phyloP scores from a whole-genome alignment of 2,888 invertebrate species.

The Catonia carolina region DNA sequence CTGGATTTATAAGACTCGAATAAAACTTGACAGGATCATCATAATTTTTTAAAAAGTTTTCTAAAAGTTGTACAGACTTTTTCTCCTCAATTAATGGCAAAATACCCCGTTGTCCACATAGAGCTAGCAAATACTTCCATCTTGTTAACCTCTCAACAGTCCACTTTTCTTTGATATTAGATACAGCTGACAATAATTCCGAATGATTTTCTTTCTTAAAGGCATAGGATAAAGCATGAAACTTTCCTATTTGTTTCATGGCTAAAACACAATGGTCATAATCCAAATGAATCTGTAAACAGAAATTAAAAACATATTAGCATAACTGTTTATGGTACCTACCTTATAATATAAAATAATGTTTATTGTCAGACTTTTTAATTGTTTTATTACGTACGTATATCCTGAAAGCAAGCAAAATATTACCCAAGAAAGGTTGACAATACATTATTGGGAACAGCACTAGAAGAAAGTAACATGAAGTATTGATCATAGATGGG shows the following conservation, averaged over 20 bases:
- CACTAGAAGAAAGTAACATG: no score
- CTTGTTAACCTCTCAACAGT: neutral
- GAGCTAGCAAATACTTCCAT: neutral
- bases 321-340: no score
- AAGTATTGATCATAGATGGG: no score
- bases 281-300: conserved; percentile 30
- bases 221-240: conserved; percentile 39
- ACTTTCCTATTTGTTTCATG: conserved; percentile 34
- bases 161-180: conserved; percentile 4
- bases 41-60: conserved; percentile 3
- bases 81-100: conserved; percentile 8
- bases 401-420: no score
- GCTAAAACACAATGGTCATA: conserved; percentile 34
- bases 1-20: conserved; percentile 11
- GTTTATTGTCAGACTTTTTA: no score
- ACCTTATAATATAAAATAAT: no score
- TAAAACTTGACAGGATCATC: conserved; percentile 5
- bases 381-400: no score
- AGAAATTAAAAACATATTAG: no score
- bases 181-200: conserved; percentile 1
- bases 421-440: no score
- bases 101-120: conserved; percentile 17
- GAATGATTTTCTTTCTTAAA: conserved; percentile 35
- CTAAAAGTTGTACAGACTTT: neutral
- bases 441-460: no score